Conservation (phyloP, 1,140 invertebrate genomes). For the Zelostemma sp. region DNA sequence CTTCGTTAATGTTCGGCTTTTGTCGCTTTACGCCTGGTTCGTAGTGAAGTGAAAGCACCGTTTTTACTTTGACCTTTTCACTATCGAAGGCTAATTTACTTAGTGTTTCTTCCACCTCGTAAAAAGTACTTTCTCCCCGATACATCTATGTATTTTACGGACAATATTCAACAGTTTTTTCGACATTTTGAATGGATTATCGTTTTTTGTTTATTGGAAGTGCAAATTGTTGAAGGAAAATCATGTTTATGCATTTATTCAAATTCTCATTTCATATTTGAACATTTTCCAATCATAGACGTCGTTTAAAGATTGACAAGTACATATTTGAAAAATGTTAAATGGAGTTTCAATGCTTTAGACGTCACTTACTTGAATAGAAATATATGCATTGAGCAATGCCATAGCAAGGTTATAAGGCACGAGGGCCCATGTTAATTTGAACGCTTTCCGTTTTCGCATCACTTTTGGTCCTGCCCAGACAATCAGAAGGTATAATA, state of each 20-base stretch:
- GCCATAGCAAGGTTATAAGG: constrained; percentile 91
- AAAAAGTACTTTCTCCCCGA: constrained; percentile 46
- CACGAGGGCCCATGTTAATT: constrained; percentile 82
- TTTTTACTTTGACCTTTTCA: constrained; percentile 46
- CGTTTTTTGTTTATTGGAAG: constrained; percentile 4
- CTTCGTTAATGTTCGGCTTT: no score
- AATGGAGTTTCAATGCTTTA: constrained; percentile 1
- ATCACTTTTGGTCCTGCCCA: constrained; percentile 86
- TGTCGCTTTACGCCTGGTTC: neutral
- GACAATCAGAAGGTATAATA: constrained; percentile 85
- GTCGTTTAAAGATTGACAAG: no score
- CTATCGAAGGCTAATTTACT: constrained; percentile 43
- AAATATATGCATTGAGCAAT: constrained; percentile 88
- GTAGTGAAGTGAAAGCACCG: constrained; percentile 47
- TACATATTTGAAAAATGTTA: no score
- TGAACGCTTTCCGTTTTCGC: constrained; percentile 84
- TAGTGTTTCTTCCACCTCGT: constrained; percentile 26
- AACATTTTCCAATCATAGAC: constrained; percentile 1
- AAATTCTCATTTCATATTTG: neutral
- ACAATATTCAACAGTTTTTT: neutral
- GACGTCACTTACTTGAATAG: constrained; percentile 73
- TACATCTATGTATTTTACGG: constrained; percentile 22
- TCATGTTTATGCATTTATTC: no score
- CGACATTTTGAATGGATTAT: neutral
- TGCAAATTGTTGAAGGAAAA: neutral